phyloP scores from a whole-genome alignment of 2,797 vertebrate genomes.

The Helarctos malayanus region DNA sequence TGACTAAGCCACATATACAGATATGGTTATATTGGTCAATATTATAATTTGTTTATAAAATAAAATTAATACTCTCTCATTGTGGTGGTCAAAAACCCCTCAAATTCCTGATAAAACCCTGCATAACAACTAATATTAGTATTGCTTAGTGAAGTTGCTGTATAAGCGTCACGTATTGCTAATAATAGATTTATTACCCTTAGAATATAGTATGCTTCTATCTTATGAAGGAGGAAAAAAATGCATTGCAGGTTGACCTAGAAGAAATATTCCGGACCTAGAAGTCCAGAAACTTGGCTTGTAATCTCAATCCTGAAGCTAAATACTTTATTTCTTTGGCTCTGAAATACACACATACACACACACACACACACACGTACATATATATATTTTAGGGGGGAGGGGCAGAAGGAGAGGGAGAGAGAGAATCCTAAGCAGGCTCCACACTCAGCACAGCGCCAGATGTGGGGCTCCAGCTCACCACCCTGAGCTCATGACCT shows the following conservation, averaged over 20 bases:
- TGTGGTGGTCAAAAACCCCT: background rate
- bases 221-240: background rate
- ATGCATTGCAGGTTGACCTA: background rate
- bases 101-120: slow-evolving; percentile 15
- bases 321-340: background rate
- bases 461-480: no score
- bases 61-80: background rate
- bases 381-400: background rate
- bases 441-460: no score
- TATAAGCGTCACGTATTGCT: background rate
- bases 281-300: background rate
- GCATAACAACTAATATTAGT: background rate
- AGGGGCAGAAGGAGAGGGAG: no score
- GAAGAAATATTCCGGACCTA: background rate
- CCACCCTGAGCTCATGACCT: no score
- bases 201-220: background rate
- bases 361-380: background rate
- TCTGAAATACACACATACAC: background rate
- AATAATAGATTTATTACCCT: background rate
- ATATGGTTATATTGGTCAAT: background rate
- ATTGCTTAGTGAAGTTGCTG: background rate
- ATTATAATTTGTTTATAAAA: slow-evolving; percentile 45
- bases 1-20: background rate
- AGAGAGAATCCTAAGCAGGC: no score
- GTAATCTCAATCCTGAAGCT: background rate